These are phyloP conservation scores for Spodoptera exigua DNA, from an alignment of 2,888 invertebrate genomes.

Conservation along the genomic window DNA sequence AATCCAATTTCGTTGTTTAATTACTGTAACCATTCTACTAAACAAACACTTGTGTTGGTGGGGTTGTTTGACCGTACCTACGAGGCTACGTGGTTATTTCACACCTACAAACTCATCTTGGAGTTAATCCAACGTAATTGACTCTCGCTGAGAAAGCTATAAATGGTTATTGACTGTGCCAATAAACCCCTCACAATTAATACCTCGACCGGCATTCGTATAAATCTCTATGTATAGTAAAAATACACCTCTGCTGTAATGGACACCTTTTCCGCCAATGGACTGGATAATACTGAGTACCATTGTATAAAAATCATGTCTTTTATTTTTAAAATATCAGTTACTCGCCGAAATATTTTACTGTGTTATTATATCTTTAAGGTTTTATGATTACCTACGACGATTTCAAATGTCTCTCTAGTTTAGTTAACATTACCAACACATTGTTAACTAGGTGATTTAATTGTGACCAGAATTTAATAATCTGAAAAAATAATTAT, in stretches of 20 bases:
- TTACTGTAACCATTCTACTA: constrained; percentile 76
- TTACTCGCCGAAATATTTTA: constrained; percentile 26
- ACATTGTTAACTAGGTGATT: no score
- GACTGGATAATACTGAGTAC: no score
- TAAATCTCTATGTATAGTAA: constrained; percentile 56
- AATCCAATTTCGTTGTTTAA: constrained; percentile 79
- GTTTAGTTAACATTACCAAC: no score
- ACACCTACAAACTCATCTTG: constrained; percentile 72
- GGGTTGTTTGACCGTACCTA: constrained; percentile 25
- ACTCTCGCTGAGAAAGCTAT: constrained; percentile 82
- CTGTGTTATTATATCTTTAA: not conserved
- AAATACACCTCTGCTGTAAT: constrained; percentile 39
- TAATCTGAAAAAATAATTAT: no score
- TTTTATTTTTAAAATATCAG: constrained; percentile 14
- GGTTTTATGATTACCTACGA: no score
- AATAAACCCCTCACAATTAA: constrained; percentile 82
- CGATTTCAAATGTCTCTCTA: no score
- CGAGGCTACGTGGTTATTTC: constrained; percentile 50
- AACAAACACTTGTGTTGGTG: constrained; percentile 56
- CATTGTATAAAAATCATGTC: constrained; percentile 11
- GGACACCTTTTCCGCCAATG: constrained; percentile 47
- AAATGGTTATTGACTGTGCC: constrained; percentile 83
- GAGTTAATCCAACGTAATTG: constrained; percentile 84
- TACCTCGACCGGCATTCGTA: constrained; percentile 62
- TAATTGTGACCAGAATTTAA: no score